phyloP scores from a whole-genome alignment of 2,888 invertebrate species.

The Stenichneumon culpator region DNA sequence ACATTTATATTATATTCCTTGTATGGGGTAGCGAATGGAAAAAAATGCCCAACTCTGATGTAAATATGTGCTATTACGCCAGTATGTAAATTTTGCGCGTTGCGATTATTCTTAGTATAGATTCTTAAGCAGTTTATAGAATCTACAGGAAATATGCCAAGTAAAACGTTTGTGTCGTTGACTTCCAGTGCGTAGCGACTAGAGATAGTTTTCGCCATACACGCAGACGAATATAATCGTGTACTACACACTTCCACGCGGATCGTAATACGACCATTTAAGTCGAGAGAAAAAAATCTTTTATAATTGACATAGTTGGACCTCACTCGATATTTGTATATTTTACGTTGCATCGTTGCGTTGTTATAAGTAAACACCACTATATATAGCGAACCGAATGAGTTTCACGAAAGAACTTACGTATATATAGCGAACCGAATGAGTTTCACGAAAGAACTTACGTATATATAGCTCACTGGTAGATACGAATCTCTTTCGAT shows the following conservation, averaged over 20 bases:
- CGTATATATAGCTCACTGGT: constrained; percentile 52
- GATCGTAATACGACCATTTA: neutral
- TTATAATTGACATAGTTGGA: constrained; percentile 66
- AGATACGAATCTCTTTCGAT: constrained; percentile 52
- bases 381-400: constrained; percentile 33
- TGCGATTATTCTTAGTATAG: constrained; percentile 19
- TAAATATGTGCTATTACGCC: constrained; percentile 7
- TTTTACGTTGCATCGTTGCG: constrained; percentile 68
- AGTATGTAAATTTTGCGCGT: constrained; percentile 27
- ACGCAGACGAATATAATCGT: constrained; percentile 28
- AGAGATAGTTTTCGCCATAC: constrained; percentile 33
- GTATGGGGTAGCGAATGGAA: neutral
- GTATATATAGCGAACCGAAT: constrained; percentile 36
- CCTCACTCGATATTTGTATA: constrained; percentile 66
- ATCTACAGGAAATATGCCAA: constrained; percentile 12
- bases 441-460: constrained; percentile 15
- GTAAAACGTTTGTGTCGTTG: constrained; percentile 51
- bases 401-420: constrained; percentile 19
- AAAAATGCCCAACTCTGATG: constrained; percentile 44
- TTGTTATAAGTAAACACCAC: constrained; percentile 62
- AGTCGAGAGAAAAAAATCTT: constrained; percentile 43
- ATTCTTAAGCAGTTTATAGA: constrained; percentile 25
- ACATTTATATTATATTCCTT: neutral
- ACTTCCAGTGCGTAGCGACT: constrained; percentile 55
- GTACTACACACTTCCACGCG: constrained; percentile 34